phyloP scores from a whole-genome alignment of 2,797 vertebrate species.

The Melanotaenia trifasciata region DNA sequence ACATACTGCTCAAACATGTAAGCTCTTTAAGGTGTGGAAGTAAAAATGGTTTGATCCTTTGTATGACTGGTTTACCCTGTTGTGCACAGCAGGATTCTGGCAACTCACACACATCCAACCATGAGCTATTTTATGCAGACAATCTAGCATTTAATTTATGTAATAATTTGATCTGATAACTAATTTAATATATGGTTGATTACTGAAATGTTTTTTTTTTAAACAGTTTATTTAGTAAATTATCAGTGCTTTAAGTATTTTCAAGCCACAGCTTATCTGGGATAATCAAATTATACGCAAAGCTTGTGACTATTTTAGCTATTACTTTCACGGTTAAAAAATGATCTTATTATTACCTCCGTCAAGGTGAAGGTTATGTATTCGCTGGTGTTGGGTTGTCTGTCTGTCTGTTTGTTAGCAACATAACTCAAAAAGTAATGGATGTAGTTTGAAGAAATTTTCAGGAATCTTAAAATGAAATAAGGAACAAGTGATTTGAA shows the following conservation, averaged over 20 bases:
- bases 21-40: slow-evolving; percentile 15
- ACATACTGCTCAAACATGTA: slow-evolving; percentile 58
- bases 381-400: no score
- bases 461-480: no score
- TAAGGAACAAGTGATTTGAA: no score
- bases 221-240: no score
- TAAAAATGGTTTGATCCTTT: slow-evolving; percentile 1
- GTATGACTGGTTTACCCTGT: neutral
- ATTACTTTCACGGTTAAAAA: slow-evolving; percentile 9
- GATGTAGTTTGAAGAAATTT: no score
- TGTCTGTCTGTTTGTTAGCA: no score
- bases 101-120: no score
- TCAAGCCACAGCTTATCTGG: neutral
- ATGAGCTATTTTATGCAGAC: no score
- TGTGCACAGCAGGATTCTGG: slow-evolving; percentile 39
- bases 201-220: neutral
- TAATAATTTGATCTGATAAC: neutral
- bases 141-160: neutral
- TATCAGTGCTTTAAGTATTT: neutral
- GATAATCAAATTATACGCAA: neutral
- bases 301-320: neutral
- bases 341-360: neutral
- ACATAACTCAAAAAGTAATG: no score
- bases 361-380: no score
- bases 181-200: neutral